Conservation (phyloP, 1,140 invertebrate species). For the Drosophila littoralis region DNA sequence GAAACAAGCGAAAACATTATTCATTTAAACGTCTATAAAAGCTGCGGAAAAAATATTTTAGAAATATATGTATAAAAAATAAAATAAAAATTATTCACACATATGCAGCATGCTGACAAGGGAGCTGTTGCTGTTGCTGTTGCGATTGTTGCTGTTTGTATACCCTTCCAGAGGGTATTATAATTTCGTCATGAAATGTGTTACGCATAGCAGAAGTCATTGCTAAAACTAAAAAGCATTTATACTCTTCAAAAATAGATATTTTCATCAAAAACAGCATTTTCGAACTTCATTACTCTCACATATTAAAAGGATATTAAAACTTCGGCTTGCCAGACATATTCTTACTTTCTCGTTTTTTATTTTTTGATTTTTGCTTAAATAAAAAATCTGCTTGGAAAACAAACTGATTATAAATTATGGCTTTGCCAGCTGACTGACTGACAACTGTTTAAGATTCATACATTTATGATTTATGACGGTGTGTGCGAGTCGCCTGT, state of each 20-base stretch:
- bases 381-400: slow-evolving; percentile 53
- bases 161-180: too few relatives aligned
- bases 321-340: too few relatives aligned
- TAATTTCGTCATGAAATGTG: too few relatives aligned
- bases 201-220: too few relatives aligned
- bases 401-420: slow-evolving; percentile 81
- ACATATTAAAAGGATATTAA: too few relatives aligned
- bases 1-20: slow-evolving; percentile 79
- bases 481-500: slow-evolving; percentile 28
- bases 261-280: too few relatives aligned
- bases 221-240: too few relatives aligned
- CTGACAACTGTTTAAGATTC: slow-evolving; percentile 77
- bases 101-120: slow-evolving; percentile 56
- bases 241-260: too few relatives aligned
- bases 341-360: too few relatives aligned
- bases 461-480: slow-evolving; percentile 73
- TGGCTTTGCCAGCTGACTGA: slow-evolving; percentile 73
- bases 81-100: slow-evolving; percentile 53
- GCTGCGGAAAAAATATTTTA: slow-evolving; percentile 59
- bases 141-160: slow-evolving; percentile 15
- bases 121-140: slow-evolving; percentile 41
- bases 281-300: too few relatives aligned
- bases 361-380: slow-evolving; percentile 6
- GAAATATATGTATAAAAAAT: slow-evolving; percentile 44
- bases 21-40: slow-evolving; percentile 80